phyloP scores from a whole-genome alignment of 2,113 vertebrate genomes.

The Scophthalmus maximus region DNA sequence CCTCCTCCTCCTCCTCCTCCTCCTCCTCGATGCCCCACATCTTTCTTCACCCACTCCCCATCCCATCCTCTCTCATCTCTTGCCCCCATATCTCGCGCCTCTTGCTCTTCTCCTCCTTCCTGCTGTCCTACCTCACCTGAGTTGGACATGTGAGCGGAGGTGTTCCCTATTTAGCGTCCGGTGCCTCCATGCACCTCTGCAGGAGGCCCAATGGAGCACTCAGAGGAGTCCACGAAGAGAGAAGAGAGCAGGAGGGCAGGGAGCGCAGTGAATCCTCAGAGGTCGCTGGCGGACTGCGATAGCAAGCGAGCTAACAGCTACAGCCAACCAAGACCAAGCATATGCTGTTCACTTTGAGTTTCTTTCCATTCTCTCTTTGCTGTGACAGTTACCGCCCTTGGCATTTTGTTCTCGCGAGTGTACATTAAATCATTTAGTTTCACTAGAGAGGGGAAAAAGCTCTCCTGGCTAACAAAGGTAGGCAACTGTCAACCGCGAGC shows the following conservation, averaged over 20 bases:
- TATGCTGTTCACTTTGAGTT: neutral
- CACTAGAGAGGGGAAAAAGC: neutral
- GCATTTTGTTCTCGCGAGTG: neutral
- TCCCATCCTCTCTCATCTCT: neutral
- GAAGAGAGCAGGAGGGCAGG: slow-evolving; percentile 14
- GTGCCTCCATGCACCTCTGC: slow-evolving; percentile 37
- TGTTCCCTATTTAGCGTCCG: slow-evolving; percentile 58
- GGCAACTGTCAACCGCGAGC: neutral
- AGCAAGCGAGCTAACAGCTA: neutral
- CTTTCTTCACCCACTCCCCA: neutral
- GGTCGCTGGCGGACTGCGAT: neutral
- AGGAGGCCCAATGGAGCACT: slow-evolving; percentile 43
- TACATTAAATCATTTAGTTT: neutral
- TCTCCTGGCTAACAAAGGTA: neutral
- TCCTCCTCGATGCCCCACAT: slow-evolving; percentile 17
- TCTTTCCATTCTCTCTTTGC: no score
- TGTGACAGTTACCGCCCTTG: neutral
- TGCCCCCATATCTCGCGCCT: neutral
- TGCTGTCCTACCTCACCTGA: neutral
- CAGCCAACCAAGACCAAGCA: neutral
- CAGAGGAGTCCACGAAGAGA: slow-evolving; percentile 31
- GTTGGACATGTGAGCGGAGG: slow-evolving; percentile 56
- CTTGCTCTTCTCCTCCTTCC: neutral
- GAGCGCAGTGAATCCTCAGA: neutral
- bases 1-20: slow-evolving; percentile 1